Evolutionary conservation across 2,113 vertebrate genomes (phyloP), one percentile per base, ranked within the genome.

Genomic region (Phalacrocorax pelagicus): DNA sequence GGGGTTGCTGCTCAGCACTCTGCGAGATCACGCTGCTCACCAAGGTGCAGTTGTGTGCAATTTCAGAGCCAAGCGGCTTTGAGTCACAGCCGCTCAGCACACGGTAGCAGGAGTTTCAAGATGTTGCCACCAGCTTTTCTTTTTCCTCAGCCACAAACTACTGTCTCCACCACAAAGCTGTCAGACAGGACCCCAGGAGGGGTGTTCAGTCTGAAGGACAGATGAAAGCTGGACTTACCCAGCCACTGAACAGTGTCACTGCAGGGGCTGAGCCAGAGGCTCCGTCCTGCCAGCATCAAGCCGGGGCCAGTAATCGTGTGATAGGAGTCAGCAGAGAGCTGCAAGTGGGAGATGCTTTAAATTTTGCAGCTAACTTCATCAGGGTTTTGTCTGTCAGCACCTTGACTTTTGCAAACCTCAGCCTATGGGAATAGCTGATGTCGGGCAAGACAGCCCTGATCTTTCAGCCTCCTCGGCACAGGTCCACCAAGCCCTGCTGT

Each of bases 301-400:
- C 49, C 1, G 0, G 59, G 55, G 40, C 2, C 4, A 24, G 27
- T 62, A 71, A 58, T 20, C n/a, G 42, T 4, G 1, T 65, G 58
- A 40, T 9, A 73, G 70, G 30, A 90, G 54, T 83, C 77, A 93
- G 86, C 75, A 90, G n/a, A 86, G 27, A 83, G 51, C 51, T 74
- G 81, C 26, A 59, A 94, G 80, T 32, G 52, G 38, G 77, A 70
- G 24, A 84, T 38, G 15, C 63, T 96, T 89, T 73, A 55, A 58
- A 42, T 78, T 95, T 66, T 81, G 77, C 44, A 88, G 54, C 3
- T 3, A 88, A 80, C 19, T 88, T 88, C 12, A 27, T 63, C 69
- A 51, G 90, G 57, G 67, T 54, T 86, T 94, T 59, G 59, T 84
- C 94, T 96, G 95, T 88, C 91, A 91, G 75, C 67, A 88, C 49